Evolutionary conservation across 1,140 invertebrate species (phyloP).

Genomic region (Drosophila lini): DNA sequence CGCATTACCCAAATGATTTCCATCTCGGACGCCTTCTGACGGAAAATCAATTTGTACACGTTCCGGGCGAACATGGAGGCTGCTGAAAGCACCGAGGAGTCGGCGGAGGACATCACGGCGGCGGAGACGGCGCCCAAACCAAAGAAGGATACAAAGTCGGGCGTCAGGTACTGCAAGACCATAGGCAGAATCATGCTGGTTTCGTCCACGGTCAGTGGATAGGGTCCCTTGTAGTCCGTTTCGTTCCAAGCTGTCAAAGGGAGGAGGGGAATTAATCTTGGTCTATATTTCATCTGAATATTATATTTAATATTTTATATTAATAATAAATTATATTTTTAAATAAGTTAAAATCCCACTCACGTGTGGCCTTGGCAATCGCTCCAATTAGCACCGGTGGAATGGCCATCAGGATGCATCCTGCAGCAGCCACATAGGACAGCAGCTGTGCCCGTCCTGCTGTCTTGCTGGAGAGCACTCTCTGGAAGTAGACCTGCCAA

Average conservation of each 20-base stretch:
- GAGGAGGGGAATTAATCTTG: not conserved
- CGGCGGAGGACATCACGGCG: conserved; percentile 99
- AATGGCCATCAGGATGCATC: conserved; percentile 98
- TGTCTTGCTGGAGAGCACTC: conserved; percentile 97
- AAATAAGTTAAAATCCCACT: conserved; percentile 61
- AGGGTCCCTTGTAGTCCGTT: conserved; percentile 91
- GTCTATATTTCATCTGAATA: too few relatives aligned
- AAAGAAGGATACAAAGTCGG: conserved; percentile 97
- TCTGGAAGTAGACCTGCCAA: conserved; percentile 99
- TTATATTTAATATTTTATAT: too few relatives aligned
- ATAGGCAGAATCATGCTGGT: conserved; percentile 97
- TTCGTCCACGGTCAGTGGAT: conserved; percentile 90
- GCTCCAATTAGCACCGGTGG: conserved; percentile 98
- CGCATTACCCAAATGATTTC: conserved; percentile 99
- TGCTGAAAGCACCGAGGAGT: conserved; percentile 98
- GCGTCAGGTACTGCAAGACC: conserved; percentile 98
- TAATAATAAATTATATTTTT: not conserved
- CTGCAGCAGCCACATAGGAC: conserved; percentile 97
- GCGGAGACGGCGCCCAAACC: conserved; percentile 99
- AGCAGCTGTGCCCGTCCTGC: conserved; percentile 96
- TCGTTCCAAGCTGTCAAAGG: conserved; percentile 93
- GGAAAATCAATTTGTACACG: conserved; percentile 98
- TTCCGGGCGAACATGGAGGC: conserved; percentile 99
- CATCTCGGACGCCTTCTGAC: conserved; percentile 96
- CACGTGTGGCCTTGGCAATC: conserved; percentile 97